phyloP scores from a whole-genome alignment of 2,113 vertebrate species.

The Bucco capensis region DNA sequence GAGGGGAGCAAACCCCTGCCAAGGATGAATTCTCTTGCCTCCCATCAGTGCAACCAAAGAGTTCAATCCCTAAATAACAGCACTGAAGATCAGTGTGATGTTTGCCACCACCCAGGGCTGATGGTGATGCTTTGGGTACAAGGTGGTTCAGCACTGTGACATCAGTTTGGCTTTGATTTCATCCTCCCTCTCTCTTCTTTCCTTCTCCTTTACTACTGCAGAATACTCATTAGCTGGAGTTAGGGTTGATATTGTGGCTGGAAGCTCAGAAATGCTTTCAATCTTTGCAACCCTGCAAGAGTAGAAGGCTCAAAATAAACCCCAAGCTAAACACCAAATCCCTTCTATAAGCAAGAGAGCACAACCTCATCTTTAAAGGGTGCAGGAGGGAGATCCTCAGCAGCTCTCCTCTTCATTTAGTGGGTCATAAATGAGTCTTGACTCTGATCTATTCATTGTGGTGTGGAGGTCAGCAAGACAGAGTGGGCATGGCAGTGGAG shows the following conservation, averaged over 20 bases:
- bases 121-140: not conserved
- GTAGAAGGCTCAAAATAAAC: not conserved
- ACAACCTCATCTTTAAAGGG: not conserved
- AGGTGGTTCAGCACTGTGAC: not conserved
- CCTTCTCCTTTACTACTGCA: not conserved
- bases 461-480: not conserved
- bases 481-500: not conserved
- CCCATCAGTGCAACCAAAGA: not conserved
- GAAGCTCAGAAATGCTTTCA: not conserved
- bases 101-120: not conserved
- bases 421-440: not conserved
- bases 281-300: not conserved
- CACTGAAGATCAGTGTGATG: not conserved
- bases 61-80: not conserved
- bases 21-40: not conserved
- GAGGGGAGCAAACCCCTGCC: not conserved
- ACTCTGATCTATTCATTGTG: not conserved
- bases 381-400: not conserved
- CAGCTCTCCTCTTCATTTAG: not conserved
- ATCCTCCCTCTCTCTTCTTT: not conserved
- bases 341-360: not conserved
- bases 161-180: fast-evolving
- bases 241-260: not conserved
- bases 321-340: too few species aligned
- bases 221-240: not conserved